Base-by-base conservation (phyloP, 2,113 vertebrate species). In the Lichenostomus cassidix region DNA sequence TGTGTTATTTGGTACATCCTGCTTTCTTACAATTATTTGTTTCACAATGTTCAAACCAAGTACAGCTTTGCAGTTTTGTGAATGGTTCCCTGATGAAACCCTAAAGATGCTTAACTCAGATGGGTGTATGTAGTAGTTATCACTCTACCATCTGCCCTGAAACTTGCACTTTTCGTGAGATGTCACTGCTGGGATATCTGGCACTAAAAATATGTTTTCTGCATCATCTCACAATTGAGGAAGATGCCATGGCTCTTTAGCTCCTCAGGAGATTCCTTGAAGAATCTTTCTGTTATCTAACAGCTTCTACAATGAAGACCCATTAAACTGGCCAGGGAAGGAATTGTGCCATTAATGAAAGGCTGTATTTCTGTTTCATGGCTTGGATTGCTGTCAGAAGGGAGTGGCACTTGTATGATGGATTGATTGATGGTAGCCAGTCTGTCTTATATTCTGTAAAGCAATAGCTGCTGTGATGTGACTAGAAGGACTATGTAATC, bases 201-300 rank as follows among this genome's bases (percentile, higher is more conserved):
- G 87, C 92, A 87, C 83, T 76, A 90, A 95, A 95, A 97, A 91
- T 89, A 92, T 91, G 77, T 95, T 96, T 95, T 95, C 74, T 92
- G 91, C 80, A 89, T 92, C 88, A 85, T 84, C 90, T 93, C 73
- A 79, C 82, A 87, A 59, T 65, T 78, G 83, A 89, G 68, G 53
- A 92, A 73, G 53, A 82, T 91, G 65, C 49, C 29, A 62, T 0
- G 33, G 46, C 81, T 95, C 53, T 90, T 94, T 65, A 70, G 42
- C 55, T 92, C 58, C 42, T 58, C 70, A 46, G 67, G 86, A 93
- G 67, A 73, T 83, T 79, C 46, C 64, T 91, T 87, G 68, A 95
- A 91, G 53, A 53, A 75, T 94, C 49, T 37, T 69, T 80, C 74
- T 91, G 46, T 76, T 92, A 62, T 19, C 80, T 73, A 79, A 52